phyloP scores from a whole-genome alignment of 1,140 invertebrate genomes.

The Zaprionus davidi region DNA sequence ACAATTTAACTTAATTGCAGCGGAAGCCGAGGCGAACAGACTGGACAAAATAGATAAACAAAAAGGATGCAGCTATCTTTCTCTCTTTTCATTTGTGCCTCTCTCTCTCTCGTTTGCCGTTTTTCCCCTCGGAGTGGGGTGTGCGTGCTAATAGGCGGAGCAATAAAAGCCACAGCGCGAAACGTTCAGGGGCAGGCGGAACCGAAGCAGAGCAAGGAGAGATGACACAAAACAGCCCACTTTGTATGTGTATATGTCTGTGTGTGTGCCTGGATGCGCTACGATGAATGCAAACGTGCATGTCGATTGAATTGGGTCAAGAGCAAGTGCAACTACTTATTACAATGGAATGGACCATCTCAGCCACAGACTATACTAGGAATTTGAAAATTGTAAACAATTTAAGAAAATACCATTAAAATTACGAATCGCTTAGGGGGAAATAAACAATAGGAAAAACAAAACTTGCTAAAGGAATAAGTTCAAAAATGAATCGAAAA shows the following conservation, averaged over 20 bases:
- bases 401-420: not conserved
- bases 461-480: not conserved
- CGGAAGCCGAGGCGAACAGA: constrained; percentile 30
- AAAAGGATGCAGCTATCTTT: constrained; percentile 1
- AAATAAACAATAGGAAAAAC: not conserved
- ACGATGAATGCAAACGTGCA: constrained; percentile 15
- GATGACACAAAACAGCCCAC: constrained; percentile 58
- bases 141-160: constrained; percentile 76
- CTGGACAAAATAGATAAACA: constrained; percentile 26
- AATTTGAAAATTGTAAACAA: not conserved
- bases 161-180: constrained; percentile 64
- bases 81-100: not conserved
- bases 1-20: constrained; percentile 78
- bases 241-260: constrained; percentile 12
- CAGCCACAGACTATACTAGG: not conserved
- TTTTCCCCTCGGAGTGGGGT: constrained; percentile 27
- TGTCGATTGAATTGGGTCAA: constrained; percentile 1
- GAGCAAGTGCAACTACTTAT: not conserved
- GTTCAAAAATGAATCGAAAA: not conserved
- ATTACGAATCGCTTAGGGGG: not conserved
- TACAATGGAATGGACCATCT: not conserved
- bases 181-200: constrained; percentile 9
- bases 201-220: not conserved
- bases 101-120: not conserved
- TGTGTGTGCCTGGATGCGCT: constrained; percentile 13